Evolutionary conservation across 2,113 vertebrate genomes (phyloP), one percentile per base, ranked within the genome.

Genomic region (Datnioides undecimradiatus): DNA sequence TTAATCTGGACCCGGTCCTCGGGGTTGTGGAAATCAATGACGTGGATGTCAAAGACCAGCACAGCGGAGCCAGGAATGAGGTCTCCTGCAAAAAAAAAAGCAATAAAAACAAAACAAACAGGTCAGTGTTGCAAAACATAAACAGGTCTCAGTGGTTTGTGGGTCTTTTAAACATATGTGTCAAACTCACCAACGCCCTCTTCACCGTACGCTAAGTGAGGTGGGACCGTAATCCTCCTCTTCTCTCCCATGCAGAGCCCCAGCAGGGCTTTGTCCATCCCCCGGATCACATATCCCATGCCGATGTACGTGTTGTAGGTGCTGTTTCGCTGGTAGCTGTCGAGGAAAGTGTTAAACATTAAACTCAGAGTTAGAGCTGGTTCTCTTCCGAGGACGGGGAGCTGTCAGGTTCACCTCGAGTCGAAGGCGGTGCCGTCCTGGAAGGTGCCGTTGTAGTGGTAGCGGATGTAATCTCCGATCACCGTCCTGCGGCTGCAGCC

Each of bases 291-390:
- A 38, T 95, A 96, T 8, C 97, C 97, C 95, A 94, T 95, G 49
- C 97, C 98, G 2, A 99, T 92, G 79, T 98, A 98, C 3, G 97
- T 99, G 91, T 99, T 94, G 77, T 99, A 99, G 8, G 98, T 99
- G 77, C 93, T 91, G 85, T 99, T 99, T 19, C 96, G 94, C 83
- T 95, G 93, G 85, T 99, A 99, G 90, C 98, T 99, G 95, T 63
- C 67, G 62, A 3, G 7, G 0, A 8, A 65, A 70, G 46, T 2
- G 6, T 13, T 12, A 27, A n/a, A n/a, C n/a, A n/a, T n/a, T n/a
- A n/a, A 12, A 14, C 9, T 49, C 19, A 21, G 13, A 45, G 14
- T 63, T 67, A 60, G 8, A n/a, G n/a, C n/a, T n/a, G n/a, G 29
- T 27, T 33, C 0, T 0, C 17, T 14, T 62, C 52, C 19, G n/a